phyloP scores from a whole-genome alignment of 1,140 invertebrate genomes.

The Sycophila sp. region DNA sequence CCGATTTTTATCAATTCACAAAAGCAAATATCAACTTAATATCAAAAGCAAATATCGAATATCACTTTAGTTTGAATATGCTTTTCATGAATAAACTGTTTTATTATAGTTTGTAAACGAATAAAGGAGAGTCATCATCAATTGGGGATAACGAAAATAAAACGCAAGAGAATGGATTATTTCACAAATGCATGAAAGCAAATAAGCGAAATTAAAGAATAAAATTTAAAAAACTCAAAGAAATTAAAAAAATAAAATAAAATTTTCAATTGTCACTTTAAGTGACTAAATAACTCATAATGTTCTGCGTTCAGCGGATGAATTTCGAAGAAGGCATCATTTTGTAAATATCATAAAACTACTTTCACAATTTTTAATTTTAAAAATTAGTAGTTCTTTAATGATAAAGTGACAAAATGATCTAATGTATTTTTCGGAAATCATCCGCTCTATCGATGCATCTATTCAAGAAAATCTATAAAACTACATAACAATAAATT shows the following conservation, averaged over 20 bases:
- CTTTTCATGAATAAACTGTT: too few relatives aligned
- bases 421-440: conserved; percentile 17
- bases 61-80: too few relatives aligned
- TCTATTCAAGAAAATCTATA: conserved; percentile 35
- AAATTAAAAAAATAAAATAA: conserved; percentile 42
- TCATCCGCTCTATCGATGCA: conserved; percentile 7
- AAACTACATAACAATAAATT: conserved; percentile 54
- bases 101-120: too few relatives aligned
- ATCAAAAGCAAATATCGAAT: too few relatives aligned
- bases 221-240: conserved; percentile 48
- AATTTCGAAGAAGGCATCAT: conserved; percentile 39
- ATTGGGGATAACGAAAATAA: conserved; percentile 55
- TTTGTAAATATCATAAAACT: conserved; percentile 4
- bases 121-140: conserved; percentile 22
- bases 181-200: conserved; percentile 50
- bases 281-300: conserved; percentile 38
- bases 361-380: background rate
- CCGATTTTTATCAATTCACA: too few relatives aligned
- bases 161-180: conserved; percentile 55
- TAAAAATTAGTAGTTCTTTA: too few relatives aligned
- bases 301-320: conserved; percentile 41
- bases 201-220: conserved; percentile 50
- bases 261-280: too few relatives aligned
- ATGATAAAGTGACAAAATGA: conserved; percentile 23
- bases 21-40: too few relatives aligned